Conservation (phyloP, 2,797 vertebrate species). For the Amazonetta brasiliensis region DNA sequence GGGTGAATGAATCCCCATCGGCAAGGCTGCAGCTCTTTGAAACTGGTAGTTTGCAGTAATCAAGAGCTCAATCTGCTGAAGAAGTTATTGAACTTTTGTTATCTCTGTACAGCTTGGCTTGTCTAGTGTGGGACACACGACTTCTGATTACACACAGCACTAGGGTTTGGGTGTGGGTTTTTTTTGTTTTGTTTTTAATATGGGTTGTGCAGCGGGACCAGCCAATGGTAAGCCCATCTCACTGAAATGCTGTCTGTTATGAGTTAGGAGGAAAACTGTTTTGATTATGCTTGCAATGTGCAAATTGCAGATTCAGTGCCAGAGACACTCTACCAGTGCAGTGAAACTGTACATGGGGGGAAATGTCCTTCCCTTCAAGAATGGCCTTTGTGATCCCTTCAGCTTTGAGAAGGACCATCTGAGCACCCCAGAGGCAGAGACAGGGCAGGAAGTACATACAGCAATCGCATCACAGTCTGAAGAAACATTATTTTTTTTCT, state of each 20-base stretch:
- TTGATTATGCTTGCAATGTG: background rate
- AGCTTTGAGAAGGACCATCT: background rate
- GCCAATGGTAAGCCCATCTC: background rate
- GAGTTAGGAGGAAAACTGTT: background rate
- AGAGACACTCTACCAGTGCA: background rate
- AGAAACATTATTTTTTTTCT: background rate
- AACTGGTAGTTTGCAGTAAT: slow-evolving; percentile 22
- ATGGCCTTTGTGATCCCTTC: background rate
- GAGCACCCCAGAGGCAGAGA: background rate
- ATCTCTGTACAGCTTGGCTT: slow-evolving; percentile 3
- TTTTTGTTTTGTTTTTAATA: slow-evolving; percentile 2
- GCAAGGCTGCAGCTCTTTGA: slow-evolving; percentile 46
- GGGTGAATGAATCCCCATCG: background rate
- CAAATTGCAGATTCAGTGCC: background rate
- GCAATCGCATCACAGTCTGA: background rate
- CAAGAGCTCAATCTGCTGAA: slow-evolving; percentile 45
- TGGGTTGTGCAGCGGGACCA: background rate
- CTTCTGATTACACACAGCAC: background rate
- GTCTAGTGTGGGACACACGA: background rate
- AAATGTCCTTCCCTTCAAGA: background rate
- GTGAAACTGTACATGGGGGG: background rate
- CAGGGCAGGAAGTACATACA: background rate
- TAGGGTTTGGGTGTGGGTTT: background rate
- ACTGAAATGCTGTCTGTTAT: background rate
- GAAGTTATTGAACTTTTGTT: slow-evolving; percentile 51